A percentile compares a stretch with the other conserved stretches of the same genome.
phyloP scores from a whole-genome alignment of 2,888 invertebrate genomes.

The Epistrophe eligans region DNA sequence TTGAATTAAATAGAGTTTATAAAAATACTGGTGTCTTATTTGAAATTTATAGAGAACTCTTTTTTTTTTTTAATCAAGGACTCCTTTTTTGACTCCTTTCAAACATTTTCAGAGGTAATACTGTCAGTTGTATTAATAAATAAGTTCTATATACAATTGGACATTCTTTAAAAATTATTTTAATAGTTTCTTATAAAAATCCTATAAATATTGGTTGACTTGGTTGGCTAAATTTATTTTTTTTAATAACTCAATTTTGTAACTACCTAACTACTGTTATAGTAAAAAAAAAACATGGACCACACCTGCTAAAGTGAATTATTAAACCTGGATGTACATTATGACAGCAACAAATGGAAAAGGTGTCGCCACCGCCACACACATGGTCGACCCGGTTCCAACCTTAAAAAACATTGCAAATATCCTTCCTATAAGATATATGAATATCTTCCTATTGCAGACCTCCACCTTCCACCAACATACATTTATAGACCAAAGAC shows the following conservation, averaged over 20 bases:
- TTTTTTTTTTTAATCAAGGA: too few species aligned
- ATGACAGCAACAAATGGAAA: conserved; percentile 49
- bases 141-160: neutral
- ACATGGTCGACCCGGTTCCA: conserved; percentile 16
- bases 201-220: conserved; percentile 1
- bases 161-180: neutral
- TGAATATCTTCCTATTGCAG: neutral
- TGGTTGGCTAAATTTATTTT: neutral
- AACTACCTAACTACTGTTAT: neutral
- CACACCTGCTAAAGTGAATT: conserved; percentile 21
- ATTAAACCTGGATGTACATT: conserved; percentile 14
- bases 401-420: conserved; percentile 19
- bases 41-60: too few species aligned
- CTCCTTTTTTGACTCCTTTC: too few species aligned
- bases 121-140: too few species aligned
- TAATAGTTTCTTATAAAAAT: neutral
- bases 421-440: conserved; percentile 23
- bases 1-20: too few species aligned
- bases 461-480: neutral
- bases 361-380: conserved; percentile 24
- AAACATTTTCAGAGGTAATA: too few species aligned
- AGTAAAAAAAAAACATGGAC: neutral
- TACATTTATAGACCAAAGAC: conserved; percentile 9
- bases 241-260: neutral
- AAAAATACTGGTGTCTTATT: too few species aligned